A percentile compares a stretch with the other conserved stretches of the same genome.
phyloP scores from a whole-genome alignment of 1,140 invertebrate genomes.

The Drosophila parvula region DNA sequence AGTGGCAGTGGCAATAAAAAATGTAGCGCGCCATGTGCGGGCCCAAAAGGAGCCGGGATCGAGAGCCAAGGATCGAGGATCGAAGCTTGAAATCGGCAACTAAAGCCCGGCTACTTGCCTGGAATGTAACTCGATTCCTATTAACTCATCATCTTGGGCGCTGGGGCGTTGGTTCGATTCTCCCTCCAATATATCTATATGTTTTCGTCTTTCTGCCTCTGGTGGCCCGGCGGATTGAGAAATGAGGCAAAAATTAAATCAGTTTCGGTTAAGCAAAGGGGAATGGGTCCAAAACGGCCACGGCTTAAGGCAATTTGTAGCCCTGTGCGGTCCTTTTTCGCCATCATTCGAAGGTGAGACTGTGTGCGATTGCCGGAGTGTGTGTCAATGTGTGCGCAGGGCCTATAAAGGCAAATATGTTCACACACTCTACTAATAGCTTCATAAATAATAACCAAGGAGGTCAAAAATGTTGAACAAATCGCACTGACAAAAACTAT shows the following conservation, averaged over 20 bases:
- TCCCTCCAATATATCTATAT: constrained; percentile 32
- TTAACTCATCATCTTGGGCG: constrained; percentile 83
- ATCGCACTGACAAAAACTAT: constrained; percentile 52
- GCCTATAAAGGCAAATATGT: constrained; percentile 79
- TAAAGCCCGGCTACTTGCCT: constrained; percentile 59
- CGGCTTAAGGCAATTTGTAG: constrained; percentile 75
- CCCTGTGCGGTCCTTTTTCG: constrained; percentile 78
- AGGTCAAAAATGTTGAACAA: constrained; percentile 65
- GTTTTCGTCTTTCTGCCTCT: constrained; percentile 47
- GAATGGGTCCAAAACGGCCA: constrained; percentile 41
- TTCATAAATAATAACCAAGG: constrained; percentile 84
- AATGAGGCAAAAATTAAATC: constrained; percentile 75
- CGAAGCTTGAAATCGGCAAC: constrained; percentile 8
- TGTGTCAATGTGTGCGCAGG: constrained; percentile 38
- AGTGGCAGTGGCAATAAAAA: constrained; percentile 66
- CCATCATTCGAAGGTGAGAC: constrained; percentile 31
- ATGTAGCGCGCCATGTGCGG: constrained; percentile 73
- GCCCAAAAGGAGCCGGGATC: constrained; percentile 15
- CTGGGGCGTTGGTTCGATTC: constrained; percentile 64
- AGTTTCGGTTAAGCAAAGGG: constrained; percentile 69
- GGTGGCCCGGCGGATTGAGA: constrained; percentile 65
- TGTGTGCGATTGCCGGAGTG: constrained; percentile 24
- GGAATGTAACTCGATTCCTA: constrained; percentile 84
- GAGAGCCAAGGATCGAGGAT: constrained; percentile 27
- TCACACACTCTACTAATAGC: constrained; percentile 83